phyloP scores from a whole-genome alignment of 2,797 vertebrate species.

The Sylvilagus floridanus region DNA sequence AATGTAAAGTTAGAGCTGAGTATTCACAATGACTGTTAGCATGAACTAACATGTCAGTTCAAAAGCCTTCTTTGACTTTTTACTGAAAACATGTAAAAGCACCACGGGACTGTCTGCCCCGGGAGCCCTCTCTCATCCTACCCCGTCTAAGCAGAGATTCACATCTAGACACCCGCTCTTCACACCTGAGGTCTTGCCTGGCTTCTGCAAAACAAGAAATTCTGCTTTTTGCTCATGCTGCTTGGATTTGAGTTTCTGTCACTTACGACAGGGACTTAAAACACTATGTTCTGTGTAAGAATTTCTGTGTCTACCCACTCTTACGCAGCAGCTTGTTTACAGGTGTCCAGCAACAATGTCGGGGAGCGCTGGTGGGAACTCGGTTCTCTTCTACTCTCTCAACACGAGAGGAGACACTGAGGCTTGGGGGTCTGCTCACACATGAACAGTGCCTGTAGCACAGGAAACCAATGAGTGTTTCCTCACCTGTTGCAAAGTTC shows the following conservation, averaged over 20 bases:
- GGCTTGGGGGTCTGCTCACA: neutral
- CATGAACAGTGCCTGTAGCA: neutral
- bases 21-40: conserved; percentile 2
- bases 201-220: conserved; percentile 15
- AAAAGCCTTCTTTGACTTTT: conserved; percentile 47
- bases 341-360: neutral
- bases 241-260: neutral
- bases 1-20: conserved; percentile 49
- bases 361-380: neutral
- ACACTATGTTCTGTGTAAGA: neutral
- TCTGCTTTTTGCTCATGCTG: neutral
- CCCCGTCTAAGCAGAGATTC: neutral
- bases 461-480: neutral
- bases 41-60: conserved; percentile 54
- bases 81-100: neutral
- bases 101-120: neutral
- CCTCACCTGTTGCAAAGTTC: neutral
- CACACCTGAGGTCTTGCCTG: neutral
- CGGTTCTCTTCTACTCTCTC: neutral
- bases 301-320: conserved; percentile 13
- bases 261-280: neutral
- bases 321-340: neutral
- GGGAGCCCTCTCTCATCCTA: fast-evolving
- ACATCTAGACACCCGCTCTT: neutral
- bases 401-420: neutral